A percentile compares a stretch with the other conserved stretches of the same genome.
Evolutionary conservation across 2,797 vertebrate genomes (phyloP).

Genomic region (Xenops minutus): DNA sequence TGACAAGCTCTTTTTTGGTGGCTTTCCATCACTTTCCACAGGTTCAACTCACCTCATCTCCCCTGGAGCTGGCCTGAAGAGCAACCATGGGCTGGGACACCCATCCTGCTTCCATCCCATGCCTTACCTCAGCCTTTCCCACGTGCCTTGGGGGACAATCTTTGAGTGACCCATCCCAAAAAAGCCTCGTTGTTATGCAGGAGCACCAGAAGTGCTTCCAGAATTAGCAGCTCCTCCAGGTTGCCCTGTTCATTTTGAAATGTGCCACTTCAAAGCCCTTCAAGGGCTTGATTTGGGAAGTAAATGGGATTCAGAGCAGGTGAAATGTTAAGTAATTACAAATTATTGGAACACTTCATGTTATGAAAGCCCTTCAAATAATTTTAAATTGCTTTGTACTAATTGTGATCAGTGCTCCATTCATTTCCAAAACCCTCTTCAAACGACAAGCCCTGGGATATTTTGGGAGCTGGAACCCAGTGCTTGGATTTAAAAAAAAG

Average conservation of each 20-base stretch:
- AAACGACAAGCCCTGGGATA: constrained; percentile 25
- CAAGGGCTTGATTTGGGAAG: constrained; percentile 66
- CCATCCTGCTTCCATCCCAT: background rate
- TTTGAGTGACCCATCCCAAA: constrained; percentile 38
- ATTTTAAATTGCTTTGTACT: constrained; percentile 71
- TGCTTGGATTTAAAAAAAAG: background rate
- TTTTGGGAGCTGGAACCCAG: constrained; percentile 54
- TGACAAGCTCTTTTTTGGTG: background rate
- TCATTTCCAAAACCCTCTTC: constrained; percentile 65
- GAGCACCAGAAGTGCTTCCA: constrained; percentile 60
- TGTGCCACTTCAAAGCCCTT: constrained; percentile 63
- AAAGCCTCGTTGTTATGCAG: constrained; percentile 37
- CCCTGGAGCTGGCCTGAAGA: background rate
- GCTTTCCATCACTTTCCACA: background rate
- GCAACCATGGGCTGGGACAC: background rate
- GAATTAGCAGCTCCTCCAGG: constrained; percentile 71
- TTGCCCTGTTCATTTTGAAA: constrained; percentile 59
- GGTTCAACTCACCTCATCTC: background rate
- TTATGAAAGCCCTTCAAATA: constrained; percentile 69
- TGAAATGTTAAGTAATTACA: constrained; percentile 70
- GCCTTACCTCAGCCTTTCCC: background rate
- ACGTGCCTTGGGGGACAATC: background rate
- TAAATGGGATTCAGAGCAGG: constrained; percentile 70
- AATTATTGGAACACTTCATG: constrained; percentile 71
- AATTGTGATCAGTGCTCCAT: constrained; percentile 71